Conservation (phyloP, 92 coral and sea anemone genomes). For the Heliopora coerulea region DNA sequence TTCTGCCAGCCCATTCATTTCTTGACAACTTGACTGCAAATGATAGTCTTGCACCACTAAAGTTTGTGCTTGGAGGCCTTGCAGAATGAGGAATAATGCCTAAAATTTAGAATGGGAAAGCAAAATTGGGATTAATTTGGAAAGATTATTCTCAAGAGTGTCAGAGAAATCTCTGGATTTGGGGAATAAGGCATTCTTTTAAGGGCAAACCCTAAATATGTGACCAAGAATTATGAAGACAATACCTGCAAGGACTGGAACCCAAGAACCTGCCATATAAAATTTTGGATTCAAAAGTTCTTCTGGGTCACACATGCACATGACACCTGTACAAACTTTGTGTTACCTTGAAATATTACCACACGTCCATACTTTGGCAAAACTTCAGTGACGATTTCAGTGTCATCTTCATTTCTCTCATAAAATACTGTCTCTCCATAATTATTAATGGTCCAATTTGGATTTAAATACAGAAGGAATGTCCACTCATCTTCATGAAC, state of each 20-base stretch:
- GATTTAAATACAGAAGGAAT: constrained; percentile 77
- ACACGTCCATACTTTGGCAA: constrained; percentile 97
- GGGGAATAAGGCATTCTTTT: no score
- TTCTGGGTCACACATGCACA: no score
- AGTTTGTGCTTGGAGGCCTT: constrained; percentile 94
- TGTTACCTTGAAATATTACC: constrained; percentile 90
- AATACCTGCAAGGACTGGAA: no score
- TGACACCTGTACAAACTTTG: no score
- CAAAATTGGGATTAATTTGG: no score
- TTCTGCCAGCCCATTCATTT: constrained; percentile 74
- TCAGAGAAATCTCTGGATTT: no score
- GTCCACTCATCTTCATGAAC: constrained; percentile 92
- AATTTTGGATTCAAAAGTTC: no score
- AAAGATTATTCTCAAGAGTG: background rate
- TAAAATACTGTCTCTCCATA: constrained; percentile 99
- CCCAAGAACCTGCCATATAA: no score
- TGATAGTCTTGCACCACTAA: constrained; percentile 77
- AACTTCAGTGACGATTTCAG: constrained; percentile 89
- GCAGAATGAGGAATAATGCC: constrained; percentile 97
- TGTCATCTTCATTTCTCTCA: constrained; percentile 73
- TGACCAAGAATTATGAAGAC: no score
- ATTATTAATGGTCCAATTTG: constrained; percentile 88
- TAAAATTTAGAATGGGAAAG: constrained; percentile 10
- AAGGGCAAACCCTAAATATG: no score
- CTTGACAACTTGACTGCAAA: constrained; percentile 90